Evolutionary conservation across 2,888 invertebrate species (phyloP).

Genomic region (Poecilus cupreus): DNA sequence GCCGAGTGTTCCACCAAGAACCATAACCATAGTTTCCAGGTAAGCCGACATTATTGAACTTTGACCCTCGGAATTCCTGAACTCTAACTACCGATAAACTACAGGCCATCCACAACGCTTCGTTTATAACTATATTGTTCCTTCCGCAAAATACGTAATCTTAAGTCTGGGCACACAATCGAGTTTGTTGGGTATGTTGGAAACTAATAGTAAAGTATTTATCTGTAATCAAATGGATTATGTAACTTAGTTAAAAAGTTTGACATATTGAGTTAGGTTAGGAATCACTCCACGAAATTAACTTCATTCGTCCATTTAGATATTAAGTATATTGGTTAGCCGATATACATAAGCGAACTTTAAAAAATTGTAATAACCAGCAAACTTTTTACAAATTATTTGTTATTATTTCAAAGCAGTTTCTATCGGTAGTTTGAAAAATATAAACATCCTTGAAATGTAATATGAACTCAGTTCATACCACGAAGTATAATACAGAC

Average conservation of each 20-base stretch:
- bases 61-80: not conserved
- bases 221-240: not conserved
- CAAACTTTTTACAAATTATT: too few relatives aligned
- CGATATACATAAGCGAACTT: too few relatives aligned
- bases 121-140: not conserved
- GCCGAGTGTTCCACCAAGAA: conserved; percentile 92
- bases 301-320: too few relatives aligned
- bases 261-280: not conserved
- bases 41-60: conserved; percentile 69
- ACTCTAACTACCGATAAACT: not conserved
- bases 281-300: not conserved
- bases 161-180: not conserved
- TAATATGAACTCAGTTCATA: too few relatives aligned
- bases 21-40: conserved; percentile 92
- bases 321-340: too few relatives aligned
- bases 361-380: too few relatives aligned
- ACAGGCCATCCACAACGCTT: not conserved
- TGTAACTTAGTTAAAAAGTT: not conserved
- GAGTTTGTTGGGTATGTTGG: not conserved
- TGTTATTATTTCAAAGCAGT: too few relatives aligned
- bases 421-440: too few relatives aligned
- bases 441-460: too few relatives aligned
- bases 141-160: not conserved
- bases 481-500: too few relatives aligned
- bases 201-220: not conserved